Evolutionary conservation across 35 echinoderm and acorn worm species (phyloP), one percentile per base, ranked within the genome.

Genomic region (Hemicentrotus pulcherrimus): DNA sequence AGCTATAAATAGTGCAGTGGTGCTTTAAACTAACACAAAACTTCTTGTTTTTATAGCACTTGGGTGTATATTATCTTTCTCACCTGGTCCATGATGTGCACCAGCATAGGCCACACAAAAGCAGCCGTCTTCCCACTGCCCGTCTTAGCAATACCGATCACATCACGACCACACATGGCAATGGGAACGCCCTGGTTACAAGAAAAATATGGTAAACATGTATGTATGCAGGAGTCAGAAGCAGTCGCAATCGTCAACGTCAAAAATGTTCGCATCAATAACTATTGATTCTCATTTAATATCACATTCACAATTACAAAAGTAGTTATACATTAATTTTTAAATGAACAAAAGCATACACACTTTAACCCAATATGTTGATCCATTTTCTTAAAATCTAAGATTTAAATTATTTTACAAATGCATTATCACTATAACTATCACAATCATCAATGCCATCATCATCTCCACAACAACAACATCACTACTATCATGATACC

Each of bases 71-170:
- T 85, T n/a, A 52, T 47, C 45, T 31, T 91, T 47, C 88, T 61
- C 94, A 99, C 98, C 98, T 99, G 98, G 65, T 99, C 98, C 98
- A 99, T 99, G 16, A 99, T 98, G 86, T 99, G 98, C 88, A 99
- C 96, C 14, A 99, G 95, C 92, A 99, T 92, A 46, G 98, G 98
- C 98, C 98, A 99, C 5, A 99, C 96, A 94, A 98, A 99, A 11
- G 98, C 98, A 86, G 97, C 98, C 71, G 98, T 99, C 91, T 99
- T 99, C 46, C 98, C 98, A 95, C 98, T 99, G 14, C 98, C 98
- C 9, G 98, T 99, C 94, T 99, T 99, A 13, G 98, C 97, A 85
- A 99, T 99, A 71, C 98, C 98, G 70, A 99, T 98, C 14, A 99
- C 96, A 32, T 99, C 97, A 31, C 98, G 93, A 16, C 98, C 98